Evolutionary conservation across 2,888 invertebrate genomes (phyloP).

Genomic region (Rutpela maculata): DNA sequence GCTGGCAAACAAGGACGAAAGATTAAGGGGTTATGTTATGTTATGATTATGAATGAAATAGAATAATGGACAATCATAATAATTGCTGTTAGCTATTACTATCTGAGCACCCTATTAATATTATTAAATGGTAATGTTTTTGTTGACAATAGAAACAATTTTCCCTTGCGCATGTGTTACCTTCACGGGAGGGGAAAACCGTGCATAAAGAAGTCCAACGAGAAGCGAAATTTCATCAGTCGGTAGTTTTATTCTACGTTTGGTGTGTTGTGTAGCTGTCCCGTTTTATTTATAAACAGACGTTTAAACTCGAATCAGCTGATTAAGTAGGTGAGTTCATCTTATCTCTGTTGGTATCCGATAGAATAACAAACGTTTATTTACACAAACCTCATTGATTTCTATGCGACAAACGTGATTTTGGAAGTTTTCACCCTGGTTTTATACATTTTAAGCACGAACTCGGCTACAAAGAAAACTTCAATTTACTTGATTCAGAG

Average conservation of each 20-base stretch:
- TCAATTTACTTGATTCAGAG: neutral
- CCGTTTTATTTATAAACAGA: slow-evolving; percentile 30
- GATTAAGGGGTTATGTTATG: neutral
- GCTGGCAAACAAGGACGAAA: no score
- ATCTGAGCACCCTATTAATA: neutral
- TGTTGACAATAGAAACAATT: slow-evolving; percentile 22
- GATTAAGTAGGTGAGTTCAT: slow-evolving; percentile 27
- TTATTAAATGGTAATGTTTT: slow-evolving; percentile 13
- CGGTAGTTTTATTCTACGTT: slow-evolving; percentile 25
- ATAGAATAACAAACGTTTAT: neutral
- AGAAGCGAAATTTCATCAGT: slow-evolving; percentile 14
- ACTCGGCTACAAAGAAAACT: neutral
- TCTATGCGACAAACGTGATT: neutral
- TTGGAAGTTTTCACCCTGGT: neutral
- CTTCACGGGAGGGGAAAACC: slow-evolving; percentile 28
- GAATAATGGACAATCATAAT: neutral
- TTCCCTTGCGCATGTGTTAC: slow-evolving; percentile 33
- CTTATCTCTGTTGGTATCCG: neutral
- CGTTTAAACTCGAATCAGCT: slow-evolving; percentile 23
- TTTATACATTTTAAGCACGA: neutral
- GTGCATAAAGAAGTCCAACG: slow-evolving; percentile 10
- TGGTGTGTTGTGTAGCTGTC: slow-evolving; percentile 2
- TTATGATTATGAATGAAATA: no score
- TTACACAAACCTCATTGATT: neutral
- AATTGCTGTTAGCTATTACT: neutral